A percentile compares a stretch with the other conserved stretches of the same genome.
phyloP scores from a whole-genome alignment of 2,113 vertebrate genomes.

The Centropus unirufus region DNA sequence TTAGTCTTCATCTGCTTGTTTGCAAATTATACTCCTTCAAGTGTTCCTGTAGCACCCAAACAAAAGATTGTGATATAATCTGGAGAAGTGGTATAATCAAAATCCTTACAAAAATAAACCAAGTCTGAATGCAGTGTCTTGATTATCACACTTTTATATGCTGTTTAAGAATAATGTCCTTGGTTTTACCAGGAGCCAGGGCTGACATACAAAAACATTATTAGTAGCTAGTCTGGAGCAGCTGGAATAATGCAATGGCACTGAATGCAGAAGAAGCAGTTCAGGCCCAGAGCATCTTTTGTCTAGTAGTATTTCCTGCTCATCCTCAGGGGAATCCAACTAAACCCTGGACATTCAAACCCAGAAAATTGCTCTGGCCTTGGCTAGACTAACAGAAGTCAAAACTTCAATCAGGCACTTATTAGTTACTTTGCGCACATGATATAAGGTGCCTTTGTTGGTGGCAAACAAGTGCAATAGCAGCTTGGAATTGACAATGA shows the following conservation, averaged over 20 bases:
- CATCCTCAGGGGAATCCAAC: constrained; percentile 50
- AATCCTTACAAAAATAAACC: not conserved
- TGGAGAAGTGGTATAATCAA: not conserved
- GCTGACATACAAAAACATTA: constrained; percentile 8
- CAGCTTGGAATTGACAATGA: constrained; percentile 62
- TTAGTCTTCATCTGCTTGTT: not conserved
- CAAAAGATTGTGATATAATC: not conserved
- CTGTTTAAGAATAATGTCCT: constrained; percentile 12
- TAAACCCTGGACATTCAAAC: constrained; percentile 65
- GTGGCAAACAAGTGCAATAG: constrained; percentile 64
- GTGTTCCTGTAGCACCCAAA: not conserved
- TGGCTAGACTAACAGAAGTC: constrained; percentile 73
- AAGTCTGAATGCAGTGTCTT: not conserved
- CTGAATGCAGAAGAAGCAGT: constrained; percentile 51
- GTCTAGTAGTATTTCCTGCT: constrained; percentile 64
- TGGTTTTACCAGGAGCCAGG: constrained; percentile 7
- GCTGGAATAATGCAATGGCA: not conserved
- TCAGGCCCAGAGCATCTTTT: constrained; percentile 37
- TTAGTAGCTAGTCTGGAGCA: constrained; percentile 10
- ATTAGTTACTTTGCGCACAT: constrained; percentile 70
- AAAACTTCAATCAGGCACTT: constrained; percentile 76
- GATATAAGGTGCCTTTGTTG: constrained; percentile 53
- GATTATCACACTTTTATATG: not conserved
- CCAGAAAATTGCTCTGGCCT: constrained; percentile 71
- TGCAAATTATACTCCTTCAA: not conserved